These are phyloP conservation scores for Paralichthys olivaceus DNA, from an alignment of 2,113 vertebrate species.

Conservation along the genomic window DNA sequence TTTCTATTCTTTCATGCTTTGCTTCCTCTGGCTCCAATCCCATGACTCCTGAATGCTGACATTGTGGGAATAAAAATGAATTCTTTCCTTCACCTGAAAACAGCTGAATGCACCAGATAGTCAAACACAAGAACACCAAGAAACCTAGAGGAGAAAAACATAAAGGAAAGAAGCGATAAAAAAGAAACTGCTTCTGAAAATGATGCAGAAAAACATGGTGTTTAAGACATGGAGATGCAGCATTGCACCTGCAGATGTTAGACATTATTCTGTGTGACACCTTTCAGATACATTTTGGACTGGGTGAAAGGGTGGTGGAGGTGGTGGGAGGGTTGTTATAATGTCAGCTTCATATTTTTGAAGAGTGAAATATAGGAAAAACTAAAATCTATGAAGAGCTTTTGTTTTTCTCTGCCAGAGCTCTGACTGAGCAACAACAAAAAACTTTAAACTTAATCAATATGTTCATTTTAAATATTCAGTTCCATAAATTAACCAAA, in stretches of 20 bases:
- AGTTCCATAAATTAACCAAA: not conserved
- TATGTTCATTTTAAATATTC: not conserved
- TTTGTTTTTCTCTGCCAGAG: not conserved
- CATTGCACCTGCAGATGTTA: slow-evolving; percentile 48
- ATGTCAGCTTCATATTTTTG: slow-evolving; percentile 12
- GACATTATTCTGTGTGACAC: slow-evolving; percentile 54
- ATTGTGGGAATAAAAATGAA: slow-evolving; percentile 17
- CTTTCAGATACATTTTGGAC: slow-evolving; percentile 45
- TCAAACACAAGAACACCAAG: not conserved
- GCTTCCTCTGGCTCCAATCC: slow-evolving; percentile 10
- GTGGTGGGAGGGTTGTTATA: slow-evolving; percentile 14
- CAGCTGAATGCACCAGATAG: not conserved
- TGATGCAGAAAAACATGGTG: slow-evolving; percentile 9
- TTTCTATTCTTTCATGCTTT: slow-evolving; percentile 25
- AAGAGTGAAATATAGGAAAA: slow-evolving; percentile 6
- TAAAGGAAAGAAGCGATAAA: not conserved
- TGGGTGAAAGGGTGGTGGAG: not conserved
- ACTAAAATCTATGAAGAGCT: not conserved
- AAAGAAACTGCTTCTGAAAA: slow-evolving; percentile 7
- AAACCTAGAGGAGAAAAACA: not conserved
- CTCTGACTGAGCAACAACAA: not conserved
- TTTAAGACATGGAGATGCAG: slow-evolving; percentile 41
- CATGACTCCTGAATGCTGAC: slow-evolving; percentile 7
- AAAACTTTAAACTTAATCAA: not conserved
- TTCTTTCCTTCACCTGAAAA: slow-evolving; percentile 23